Evolutionary conservation across 2,113 vertebrate species (phyloP), one percentile per base, ranked within the genome.

Genomic region (Crotophaga sulcirostris): DNA sequence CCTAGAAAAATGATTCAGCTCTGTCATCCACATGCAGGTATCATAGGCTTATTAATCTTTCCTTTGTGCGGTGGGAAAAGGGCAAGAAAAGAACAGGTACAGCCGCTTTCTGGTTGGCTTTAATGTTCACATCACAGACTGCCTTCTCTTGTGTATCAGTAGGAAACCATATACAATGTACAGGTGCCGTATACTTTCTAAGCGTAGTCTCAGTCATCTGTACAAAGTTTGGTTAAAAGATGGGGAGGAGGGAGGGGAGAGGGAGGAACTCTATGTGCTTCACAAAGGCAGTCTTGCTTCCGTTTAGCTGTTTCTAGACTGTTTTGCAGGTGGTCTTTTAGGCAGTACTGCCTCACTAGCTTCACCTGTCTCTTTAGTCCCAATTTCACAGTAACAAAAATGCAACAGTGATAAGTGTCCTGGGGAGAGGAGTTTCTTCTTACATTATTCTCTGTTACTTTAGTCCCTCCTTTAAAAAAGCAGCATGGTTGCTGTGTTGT

Each of bases 191-290:
- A 26, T 11, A 34, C 4, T 55, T 7, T 55, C 11, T 38, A 29
- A 64, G 7, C 29, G 79, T 54, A 16, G 33, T 11, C 26, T 52
- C 21, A 28, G 9, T 40, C 15, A 34, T 40, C 36, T 47, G 7
- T 70, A 33, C 9, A 7, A 64, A 82, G 15, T 54, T 70, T 24
- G 34, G 36, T 74, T 45, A 36, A 75, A 87, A 59, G 0, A 0
- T 16, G 2, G 3, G 1, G 3, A 11, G 5, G 3, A 14, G 3
- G 1, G 2, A 11, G 5, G 3, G 16, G 28, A 60, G n/a, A 45
- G 14, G 18, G 20, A 45, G 15, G 5, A 78, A 10, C 38, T 10
- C 16, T 5, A 1, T 24, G 60, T 3, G 11, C 18, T 47, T 75
- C 19, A 8, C 3, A 51, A 38, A 38, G 26, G 26, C 18, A 49